A percentile compares a stretch with the other conserved stretches of the same genome.
Conservation (phyloP, 2,888 invertebrate genomes). For the Gisinianus flammeolus region DNA sequence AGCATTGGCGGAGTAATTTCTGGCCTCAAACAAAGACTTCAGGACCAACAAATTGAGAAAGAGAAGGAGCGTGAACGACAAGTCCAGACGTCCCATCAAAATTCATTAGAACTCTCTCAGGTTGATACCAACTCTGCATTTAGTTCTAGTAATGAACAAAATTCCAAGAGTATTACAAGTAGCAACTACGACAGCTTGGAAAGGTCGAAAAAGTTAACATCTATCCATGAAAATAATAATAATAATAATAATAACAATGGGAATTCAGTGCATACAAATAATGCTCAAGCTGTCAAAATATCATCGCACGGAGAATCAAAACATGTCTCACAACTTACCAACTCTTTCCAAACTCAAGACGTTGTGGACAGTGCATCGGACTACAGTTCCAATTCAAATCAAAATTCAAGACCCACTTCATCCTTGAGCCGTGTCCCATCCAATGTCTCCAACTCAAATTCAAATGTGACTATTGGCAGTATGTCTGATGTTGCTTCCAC, state of each 20-base stretch:
- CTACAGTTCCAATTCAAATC: conserved; percentile 25
- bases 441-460: conserved; percentile 12
- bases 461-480: conserved; percentile 23
- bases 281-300: conserved; percentile 2
- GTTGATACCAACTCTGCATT: background rate
- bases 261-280: background rate
- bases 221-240: background rate
- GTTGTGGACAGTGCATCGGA: conserved; percentile 29
- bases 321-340: background rate
- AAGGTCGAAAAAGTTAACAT: background rate
- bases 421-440: conserved; percentile 27
- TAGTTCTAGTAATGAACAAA: background rate
- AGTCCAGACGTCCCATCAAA: background rate
- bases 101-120: background rate
- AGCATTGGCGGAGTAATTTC: conserved; percentile 51
- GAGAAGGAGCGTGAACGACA: conserved; percentile 32
- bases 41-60: conserved; percentile 43
- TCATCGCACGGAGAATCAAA: conserved; percentile 10
- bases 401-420: conserved; percentile 30
- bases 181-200: background rate
- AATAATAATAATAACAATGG: background rate
- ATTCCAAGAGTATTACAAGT: background rate
- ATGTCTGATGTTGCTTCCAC: conserved; percentile 26
- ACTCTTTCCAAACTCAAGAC: conserved; percentile 18
- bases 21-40: conserved; percentile 53